Evolutionary conservation across 2,113 vertebrate genomes (phyloP).

Genomic region (Pluvianellus socialis): DNA sequence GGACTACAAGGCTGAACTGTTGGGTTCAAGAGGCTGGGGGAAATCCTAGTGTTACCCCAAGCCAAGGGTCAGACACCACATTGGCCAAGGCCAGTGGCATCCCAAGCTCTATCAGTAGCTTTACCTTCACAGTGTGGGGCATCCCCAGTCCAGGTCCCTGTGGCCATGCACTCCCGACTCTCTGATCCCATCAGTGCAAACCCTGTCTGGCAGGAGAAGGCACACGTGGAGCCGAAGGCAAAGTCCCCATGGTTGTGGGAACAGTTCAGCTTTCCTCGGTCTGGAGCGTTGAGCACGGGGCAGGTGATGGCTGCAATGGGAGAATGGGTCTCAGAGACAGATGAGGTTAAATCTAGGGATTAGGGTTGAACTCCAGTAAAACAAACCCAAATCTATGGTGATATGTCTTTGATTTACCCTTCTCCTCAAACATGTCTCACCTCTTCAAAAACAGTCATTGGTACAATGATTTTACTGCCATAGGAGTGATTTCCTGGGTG

Average conservation of each 20-base stretch:
- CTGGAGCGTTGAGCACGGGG: no score
- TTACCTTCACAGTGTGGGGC: constrained; percentile 32
- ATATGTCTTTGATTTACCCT: not conserved
- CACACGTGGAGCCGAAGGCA: constrained; percentile 72
- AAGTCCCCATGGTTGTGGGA: not conserved
- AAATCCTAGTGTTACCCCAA: not conserved
- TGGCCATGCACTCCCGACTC: constrained; percentile 45
- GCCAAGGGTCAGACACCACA: no score
- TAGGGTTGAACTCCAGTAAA: not conserved
- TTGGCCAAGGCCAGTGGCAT: not conserved
- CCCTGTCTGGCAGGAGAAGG: constrained; percentile 72
- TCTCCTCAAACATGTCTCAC: not conserved
- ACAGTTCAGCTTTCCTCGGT: no score
- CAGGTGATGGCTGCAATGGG: not conserved
- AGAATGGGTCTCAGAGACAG: not conserved
- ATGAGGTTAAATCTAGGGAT: not conserved
- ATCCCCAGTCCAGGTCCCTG: constrained; percentile 68
- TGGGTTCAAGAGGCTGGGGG: no score
- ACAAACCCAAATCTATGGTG: not conserved
- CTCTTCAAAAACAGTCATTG: not conserved
- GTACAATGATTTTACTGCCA: not conserved
- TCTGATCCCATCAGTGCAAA: constrained; percentile 58
- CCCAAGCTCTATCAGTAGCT: not conserved
- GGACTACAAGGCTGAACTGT: not conserved
- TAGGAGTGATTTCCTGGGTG: not conserved